Percentiles rank a stretch among this genome's conserved stretches.
Evolutionary conservation across 1,140 invertebrate genomes (phyloP).

Genomic region (Tetramorium simillimum): DNA sequence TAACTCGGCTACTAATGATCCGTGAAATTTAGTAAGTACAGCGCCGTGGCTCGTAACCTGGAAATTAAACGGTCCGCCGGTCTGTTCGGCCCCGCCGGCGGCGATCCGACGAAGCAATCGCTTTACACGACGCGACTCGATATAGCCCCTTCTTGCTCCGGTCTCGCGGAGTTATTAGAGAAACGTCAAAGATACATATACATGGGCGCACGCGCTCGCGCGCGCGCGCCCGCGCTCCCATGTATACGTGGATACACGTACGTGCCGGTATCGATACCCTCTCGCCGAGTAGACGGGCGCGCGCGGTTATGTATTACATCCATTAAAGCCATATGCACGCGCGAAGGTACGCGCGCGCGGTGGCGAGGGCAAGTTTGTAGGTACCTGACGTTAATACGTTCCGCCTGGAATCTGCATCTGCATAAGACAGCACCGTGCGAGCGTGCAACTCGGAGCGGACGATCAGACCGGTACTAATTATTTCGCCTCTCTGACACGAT

Average conservation of each 20-base stretch:
- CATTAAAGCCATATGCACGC: constrained; percentile 76
- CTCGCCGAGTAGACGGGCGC: constrained; percentile 46
- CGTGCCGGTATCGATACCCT: constrained; percentile 63
- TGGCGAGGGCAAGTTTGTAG: constrained; percentile 73
- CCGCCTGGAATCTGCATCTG: constrained; percentile 69
- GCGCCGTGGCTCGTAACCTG: constrained; percentile 51
- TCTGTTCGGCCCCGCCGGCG: constrained; percentile 32
- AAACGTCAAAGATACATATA: constrained; percentile 57
- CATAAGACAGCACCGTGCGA: constrained; percentile 71
- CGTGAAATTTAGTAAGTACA: constrained; percentile 60
- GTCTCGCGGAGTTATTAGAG: constrained; percentile 58
- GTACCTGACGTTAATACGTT: constrained; percentile 74
- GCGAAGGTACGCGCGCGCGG: constrained; percentile 70
- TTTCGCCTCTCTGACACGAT: constrained; percentile 76
- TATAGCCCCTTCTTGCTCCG: constrained; percentile 22
- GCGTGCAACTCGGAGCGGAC: background rate
- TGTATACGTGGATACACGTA: background rate
- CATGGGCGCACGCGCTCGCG: background rate
- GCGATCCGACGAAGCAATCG: constrained; percentile 42
- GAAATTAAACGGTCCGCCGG: constrained; percentile 55
- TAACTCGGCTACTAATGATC: constrained; percentile 58
- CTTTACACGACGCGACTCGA: constrained; percentile 58
- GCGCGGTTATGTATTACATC: constrained; percentile 75
- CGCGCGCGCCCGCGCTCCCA: no score
- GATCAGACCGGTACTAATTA: constrained; percentile 73